Percentiles rank a stretch among this genome's conserved stretches.
Evolutionary conservation across 1,140 invertebrate species (phyloP).

Genomic region (Drosophila ercepeae): DNA sequence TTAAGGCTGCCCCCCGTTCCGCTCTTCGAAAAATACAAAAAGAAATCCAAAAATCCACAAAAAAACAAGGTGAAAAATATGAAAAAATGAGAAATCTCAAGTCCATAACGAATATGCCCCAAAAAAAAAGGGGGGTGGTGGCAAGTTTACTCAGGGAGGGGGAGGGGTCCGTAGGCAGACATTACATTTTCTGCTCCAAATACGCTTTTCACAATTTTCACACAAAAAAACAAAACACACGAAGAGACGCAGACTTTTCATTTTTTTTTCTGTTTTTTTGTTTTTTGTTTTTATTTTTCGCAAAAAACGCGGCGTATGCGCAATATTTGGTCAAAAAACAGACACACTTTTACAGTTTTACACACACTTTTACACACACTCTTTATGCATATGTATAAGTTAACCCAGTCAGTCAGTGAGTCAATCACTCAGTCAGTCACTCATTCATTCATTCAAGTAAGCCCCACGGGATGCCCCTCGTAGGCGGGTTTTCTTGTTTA

Average conservation of each 20-base stretch:
- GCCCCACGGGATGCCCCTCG: slow-evolving; percentile 35
- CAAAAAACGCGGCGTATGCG: slow-evolving; percentile 73
- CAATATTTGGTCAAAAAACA: slow-evolving; percentile 71
- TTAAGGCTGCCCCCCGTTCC: not conserved
- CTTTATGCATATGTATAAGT: slow-evolving; percentile 21
- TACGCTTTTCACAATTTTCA: slow-evolving; percentile 78
- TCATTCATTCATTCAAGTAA: slow-evolving; percentile 43
- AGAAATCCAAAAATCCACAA: too few species aligned
- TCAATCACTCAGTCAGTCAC: slow-evolving; percentile 29
- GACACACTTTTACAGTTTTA: too few species aligned
- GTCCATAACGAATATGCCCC: too few species aligned
- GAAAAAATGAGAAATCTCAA: slow-evolving; percentile 31
- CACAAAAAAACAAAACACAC: slow-evolving; percentile 26
- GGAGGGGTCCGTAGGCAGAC: slow-evolving; percentile 33
- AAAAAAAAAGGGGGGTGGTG: slow-evolving; percentile 24
- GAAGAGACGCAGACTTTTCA: slow-evolving; percentile 51
- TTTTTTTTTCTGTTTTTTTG: slow-evolving; percentile 69
- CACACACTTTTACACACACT: slow-evolving; percentile 11
- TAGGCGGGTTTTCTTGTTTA: slow-evolving; percentile 33
- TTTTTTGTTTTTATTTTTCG: too few species aligned
- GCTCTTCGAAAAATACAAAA: slow-evolving; percentile 7
- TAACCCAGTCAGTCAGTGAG: slow-evolving; percentile 55
- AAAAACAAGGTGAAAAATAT: slow-evolving; percentile 2
- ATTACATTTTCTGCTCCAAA: slow-evolving; percentile 80
- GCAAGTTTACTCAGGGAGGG: too few species aligned